Evolutionary conservation across 2,888 invertebrate species (phyloP).

Genomic region (Salticus scenicus): DNA sequence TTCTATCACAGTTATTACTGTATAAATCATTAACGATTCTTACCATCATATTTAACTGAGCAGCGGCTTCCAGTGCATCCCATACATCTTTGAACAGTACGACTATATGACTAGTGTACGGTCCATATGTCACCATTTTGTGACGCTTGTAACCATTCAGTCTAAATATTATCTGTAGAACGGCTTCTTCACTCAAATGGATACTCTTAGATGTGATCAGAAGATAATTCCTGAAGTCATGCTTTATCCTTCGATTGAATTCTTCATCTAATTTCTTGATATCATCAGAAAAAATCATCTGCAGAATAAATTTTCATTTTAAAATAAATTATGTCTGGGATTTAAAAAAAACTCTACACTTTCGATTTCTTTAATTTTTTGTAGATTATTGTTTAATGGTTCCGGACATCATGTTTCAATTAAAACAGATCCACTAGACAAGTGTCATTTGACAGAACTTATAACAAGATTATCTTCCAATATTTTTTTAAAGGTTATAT

Average conservation of each 20-base stretch:
- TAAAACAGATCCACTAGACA: too few species aligned
- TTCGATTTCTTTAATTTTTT: too few species aligned
- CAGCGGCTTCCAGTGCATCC: neutral
- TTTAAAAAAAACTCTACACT: too few species aligned
- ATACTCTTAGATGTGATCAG: neutral
- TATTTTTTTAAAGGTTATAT: too few species aligned
- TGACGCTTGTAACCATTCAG: constrained; percentile 28
- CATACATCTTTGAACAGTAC: neutral
- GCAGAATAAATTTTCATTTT: neutral
- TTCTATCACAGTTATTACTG: too few species aligned
- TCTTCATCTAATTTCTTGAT: neutral
- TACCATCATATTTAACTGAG: neutral
- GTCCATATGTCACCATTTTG: neutral
- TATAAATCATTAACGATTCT: too few species aligned
- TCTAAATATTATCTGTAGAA: neutral
- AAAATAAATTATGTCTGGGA: too few species aligned
- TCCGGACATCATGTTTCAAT: too few species aligned
- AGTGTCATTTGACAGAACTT: too few species aligned
- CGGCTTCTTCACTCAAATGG: neutral
- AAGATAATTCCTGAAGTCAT: constrained; percentile 12
- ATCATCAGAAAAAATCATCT: neutral
- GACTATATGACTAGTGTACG: neutral
- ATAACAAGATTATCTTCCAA: too few species aligned
- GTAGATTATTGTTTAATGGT: too few species aligned
- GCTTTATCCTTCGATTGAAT: neutral